A percentile compares a stretch with the other conserved stretches of the same genome.
phyloP scores from a whole-genome alignment of 2,113 vertebrate species.

The Puma concolor region DNA sequence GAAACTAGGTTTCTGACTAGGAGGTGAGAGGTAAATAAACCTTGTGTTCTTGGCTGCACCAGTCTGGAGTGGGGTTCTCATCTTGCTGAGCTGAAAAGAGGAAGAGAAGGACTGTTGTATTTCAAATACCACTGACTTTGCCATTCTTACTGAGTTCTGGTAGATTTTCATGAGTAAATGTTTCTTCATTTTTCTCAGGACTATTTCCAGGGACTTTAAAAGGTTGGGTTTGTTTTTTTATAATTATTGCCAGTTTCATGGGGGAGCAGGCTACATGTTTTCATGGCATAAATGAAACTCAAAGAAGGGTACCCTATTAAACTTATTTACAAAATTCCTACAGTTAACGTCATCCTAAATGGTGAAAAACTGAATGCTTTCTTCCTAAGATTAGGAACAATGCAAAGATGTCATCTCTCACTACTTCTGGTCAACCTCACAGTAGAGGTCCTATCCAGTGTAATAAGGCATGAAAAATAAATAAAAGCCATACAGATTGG shows the following conservation, averaged over 20 bases:
- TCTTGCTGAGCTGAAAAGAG: background rate
- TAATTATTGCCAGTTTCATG: background rate
- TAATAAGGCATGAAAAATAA: slow-evolving; percentile 44
- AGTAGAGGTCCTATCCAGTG: background rate
- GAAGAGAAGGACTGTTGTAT: background rate
- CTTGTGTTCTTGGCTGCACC: background rate
- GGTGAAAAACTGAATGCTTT: background rate
- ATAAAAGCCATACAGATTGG: background rate
- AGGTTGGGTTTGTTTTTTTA: background rate
- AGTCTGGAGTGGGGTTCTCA: background rate
- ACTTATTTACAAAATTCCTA: background rate
- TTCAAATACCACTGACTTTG: background rate
- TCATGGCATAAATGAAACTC: background rate
- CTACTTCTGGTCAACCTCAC: background rate
- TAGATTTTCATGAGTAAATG: background rate
- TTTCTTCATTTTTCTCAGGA: background rate
- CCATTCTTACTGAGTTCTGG: background rate
- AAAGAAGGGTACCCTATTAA: background rate
- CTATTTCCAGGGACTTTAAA: background rate
- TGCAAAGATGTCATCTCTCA: background rate
- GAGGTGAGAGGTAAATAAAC: background rate
- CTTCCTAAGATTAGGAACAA: background rate
- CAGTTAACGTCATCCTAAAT: background rate
- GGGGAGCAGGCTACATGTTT: background rate
- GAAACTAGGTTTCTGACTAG: background rate